Evolutionary conservation across 2,113 vertebrate species (phyloP).

Genomic region (Acanthisitta chloris): DNA sequence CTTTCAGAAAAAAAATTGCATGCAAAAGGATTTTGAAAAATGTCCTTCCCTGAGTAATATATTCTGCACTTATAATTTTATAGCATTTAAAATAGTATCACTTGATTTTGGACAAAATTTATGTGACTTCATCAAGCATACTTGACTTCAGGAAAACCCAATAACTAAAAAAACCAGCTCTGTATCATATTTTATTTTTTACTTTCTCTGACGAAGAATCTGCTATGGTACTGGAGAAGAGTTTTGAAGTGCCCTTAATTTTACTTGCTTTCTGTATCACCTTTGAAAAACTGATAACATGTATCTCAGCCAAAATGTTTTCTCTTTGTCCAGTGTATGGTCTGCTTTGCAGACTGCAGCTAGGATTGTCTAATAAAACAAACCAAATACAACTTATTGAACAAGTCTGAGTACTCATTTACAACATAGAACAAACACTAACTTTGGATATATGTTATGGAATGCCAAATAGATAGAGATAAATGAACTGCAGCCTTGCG

Average conservation of each 20-base stretch:
- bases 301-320: not conserved
- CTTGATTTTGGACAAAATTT: not conserved
- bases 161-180: accelerated
- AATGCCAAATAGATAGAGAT: not conserved
- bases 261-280: not conserved
- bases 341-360: not conserved
- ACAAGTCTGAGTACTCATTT: not conserved
- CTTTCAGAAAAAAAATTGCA: not conserved
- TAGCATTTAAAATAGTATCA: not conserved
- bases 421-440: not conserved
- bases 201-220: not conserved
- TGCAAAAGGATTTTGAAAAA: not conserved
- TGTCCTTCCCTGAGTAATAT: not conserved
- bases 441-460: not conserved
- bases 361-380: not conserved
- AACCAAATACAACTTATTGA: not conserved
- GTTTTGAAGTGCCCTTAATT: not conserved
- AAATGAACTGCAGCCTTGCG: not conserved
- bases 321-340: not conserved
- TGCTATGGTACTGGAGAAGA: not conserved
- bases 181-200: not conserved
- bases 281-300: not conserved
- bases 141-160: not conserved
- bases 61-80: not conserved
- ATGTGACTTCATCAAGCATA: not conserved